Evolutionary conservation across 2,113 vertebrate species (phyloP), one percentile per base, ranked within the genome.

Genomic region (Callopanchax toddi): DNA sequence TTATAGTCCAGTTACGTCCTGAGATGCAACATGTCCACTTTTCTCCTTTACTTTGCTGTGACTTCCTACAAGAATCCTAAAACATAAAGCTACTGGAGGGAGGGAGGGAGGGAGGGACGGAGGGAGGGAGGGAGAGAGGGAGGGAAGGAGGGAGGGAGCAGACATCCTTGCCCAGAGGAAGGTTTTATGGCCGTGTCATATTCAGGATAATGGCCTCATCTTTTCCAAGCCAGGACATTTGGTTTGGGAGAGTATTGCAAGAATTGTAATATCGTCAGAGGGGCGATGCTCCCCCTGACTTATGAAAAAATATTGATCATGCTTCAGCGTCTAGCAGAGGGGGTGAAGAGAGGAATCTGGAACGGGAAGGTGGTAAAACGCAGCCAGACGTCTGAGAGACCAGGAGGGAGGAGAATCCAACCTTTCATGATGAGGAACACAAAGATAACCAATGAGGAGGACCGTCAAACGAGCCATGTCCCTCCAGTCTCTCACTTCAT

Each of bases 301-400:
- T 87, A 86, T 82, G 84, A 80, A 69, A 77, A 86, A 82, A 86
- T 88, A 89, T 89, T 73, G 84, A 87, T 86, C 75, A 43, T 29
- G 44, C 63, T 61, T 78, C 58, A 76, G 37, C 18, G 42, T 84
- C 61, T 64, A 49, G 76, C 46, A 32, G 69, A 51, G 53, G 58
- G 60, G 76, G 50, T 52, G 18, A 34, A 54, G 87, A 84, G 74
- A 75, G 70, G 79, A 87, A 81, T 86, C 81, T 74, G 67, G 60
- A 88, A 71, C 17, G 39, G 76, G 46, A 44, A 50, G 59, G 67
- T 45, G 68, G 74, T 12, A 34, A 57, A 71, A 81, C 48, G 66
- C 51, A 55, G 72, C 52, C 60, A 60, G 54, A 78, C 5, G 63
- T 69, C 49, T 3, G 45, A 63, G 45, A 51, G 40, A 45, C 34